Evolutionary conservation across 2,113 vertebrate genomes (phyloP).

Genomic region (Toxotes chatareus): DNA sequence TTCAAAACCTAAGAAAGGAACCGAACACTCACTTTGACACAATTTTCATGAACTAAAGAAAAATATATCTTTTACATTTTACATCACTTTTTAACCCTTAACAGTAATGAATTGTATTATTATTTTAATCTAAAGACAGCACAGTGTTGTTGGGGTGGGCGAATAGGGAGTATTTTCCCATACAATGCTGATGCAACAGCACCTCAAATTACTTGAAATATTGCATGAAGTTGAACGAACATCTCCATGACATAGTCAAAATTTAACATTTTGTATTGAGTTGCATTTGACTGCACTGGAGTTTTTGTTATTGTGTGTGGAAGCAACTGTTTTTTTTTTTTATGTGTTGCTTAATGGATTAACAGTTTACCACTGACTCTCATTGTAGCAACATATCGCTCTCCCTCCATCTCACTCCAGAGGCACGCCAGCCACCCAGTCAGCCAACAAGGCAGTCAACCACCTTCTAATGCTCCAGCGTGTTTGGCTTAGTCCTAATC

Average conservation of each 20-base stretch:
- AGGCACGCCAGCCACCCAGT: slow-evolving; percentile 58
- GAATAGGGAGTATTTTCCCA: background rate
- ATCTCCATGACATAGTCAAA: background rate
- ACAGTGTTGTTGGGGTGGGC: background rate
- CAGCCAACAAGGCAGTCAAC: slow-evolving; percentile 61
- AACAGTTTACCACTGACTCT: slow-evolving; percentile 39
- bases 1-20: too few species aligned
- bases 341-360: slow-evolving; percentile 21
- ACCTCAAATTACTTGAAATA: background rate
- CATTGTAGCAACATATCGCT: background rate
- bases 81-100: too few species aligned
- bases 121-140: too few species aligned
- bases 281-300: background rate
- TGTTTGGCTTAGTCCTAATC: slow-evolving; percentile 78
- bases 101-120: too few species aligned
- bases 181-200: background rate
- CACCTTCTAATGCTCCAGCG: slow-evolving; percentile 67
- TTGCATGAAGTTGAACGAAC: background rate
- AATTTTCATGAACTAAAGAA: too few species aligned
- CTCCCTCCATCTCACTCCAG: slow-evolving; percentile 31
- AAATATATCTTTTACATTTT: too few species aligned
- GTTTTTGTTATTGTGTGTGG: slow-evolving; percentile 7
- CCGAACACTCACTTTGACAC: too few species aligned
- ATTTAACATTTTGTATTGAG: background rate
- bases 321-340: slow-evolving; percentile 27